phyloP scores from a whole-genome alignment of 2,888 invertebrate genomes.

The Polyommatus iphigenia region DNA sequence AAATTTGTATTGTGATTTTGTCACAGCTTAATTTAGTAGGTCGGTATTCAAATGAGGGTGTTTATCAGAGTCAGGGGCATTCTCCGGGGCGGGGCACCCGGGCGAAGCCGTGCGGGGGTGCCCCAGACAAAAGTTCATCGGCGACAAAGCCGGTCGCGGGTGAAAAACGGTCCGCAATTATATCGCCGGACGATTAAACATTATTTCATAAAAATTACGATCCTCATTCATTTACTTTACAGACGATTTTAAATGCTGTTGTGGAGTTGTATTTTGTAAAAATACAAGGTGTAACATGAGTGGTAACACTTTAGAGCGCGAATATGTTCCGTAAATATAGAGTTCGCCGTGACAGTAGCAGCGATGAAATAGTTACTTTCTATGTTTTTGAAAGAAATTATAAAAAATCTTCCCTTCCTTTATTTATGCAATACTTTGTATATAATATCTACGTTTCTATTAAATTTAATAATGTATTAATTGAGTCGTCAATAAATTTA shows the following conservation, averaged over 20 bases:
- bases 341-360: not conserved
- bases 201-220: conserved; percentile 9
- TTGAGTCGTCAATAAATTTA: not conserved
- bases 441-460: too few relatives aligned
- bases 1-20: not conserved
- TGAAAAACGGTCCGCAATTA: conserved; percentile 47
- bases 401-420: too few relatives aligned
- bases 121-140: conserved; percentile 1
- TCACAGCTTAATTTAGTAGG: not conserved
- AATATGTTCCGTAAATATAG: not conserved
- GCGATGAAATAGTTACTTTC: too few relatives aligned
- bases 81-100: not conserved
- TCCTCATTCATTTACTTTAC: conserved; percentile 40
- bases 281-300: too few relatives aligned
- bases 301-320: not conserved
- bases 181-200: conserved; percentile 35
- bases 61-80: conserved; percentile 27
- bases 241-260: conserved; percentile 47
- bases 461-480: too few relatives aligned
- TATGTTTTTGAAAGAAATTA: too few relatives aligned
- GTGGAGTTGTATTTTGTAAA: not conserved
- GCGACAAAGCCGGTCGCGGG: conserved; percentile 34
- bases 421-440: too few relatives aligned
- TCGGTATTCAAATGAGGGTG: conserved; percentile 24
- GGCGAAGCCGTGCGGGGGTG: not conserved